Evolutionary conservation across 2,888 invertebrate species (phyloP).

Genomic region (Dryobota labecula): DNA sequence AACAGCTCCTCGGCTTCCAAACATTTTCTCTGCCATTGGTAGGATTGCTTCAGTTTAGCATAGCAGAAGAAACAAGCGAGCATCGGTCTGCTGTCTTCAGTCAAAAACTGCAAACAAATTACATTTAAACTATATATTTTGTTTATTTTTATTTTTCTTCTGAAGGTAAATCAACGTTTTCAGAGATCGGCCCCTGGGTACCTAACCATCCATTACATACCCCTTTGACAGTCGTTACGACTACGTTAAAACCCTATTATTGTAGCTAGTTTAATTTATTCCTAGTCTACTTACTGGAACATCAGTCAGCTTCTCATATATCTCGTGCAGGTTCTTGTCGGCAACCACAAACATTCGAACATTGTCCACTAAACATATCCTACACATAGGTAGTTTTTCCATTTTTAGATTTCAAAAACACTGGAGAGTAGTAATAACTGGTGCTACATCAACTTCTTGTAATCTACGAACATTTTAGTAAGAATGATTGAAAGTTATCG

Average conservation of each 20-base stretch:
- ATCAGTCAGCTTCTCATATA: slow-evolving; percentile 37
- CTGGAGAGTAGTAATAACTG: not conserved
- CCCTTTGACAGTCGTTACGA: too few relatives aligned
- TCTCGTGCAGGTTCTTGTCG: slow-evolving; percentile 4
- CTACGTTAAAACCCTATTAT: not conserved
- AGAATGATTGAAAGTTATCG: not conserved
- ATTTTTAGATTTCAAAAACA: not conserved
- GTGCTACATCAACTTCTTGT: not conserved
- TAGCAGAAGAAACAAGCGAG: slow-evolving; percentile 63
- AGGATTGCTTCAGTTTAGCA: slow-evolving; percentile 66
- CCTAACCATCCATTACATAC: too few relatives aligned
- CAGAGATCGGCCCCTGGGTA: too few relatives aligned
- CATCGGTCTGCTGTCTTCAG: slow-evolving; percentile 1
- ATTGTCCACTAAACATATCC: slow-evolving; percentile 29
- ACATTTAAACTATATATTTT: not conserved
- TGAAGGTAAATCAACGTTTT: too few relatives aligned
- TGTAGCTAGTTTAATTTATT: too few relatives aligned
- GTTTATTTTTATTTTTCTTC: too few relatives aligned
- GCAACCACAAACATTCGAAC: slow-evolving; percentile 4
- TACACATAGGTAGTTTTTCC: slow-evolving; percentile 25
- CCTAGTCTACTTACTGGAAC: slow-evolving; percentile 22
- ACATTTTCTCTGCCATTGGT: slow-evolving; percentile 64
- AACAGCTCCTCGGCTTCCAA: slow-evolving; percentile 66
- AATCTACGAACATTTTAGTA: not conserved
- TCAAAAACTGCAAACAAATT: slow-evolving; percentile 63